A percentile compares a stretch with the other conserved stretches of the same genome.
phyloP scores from a whole-genome alignment of 1,140 invertebrate genomes.

The Bradynema listronoti region DNA sequence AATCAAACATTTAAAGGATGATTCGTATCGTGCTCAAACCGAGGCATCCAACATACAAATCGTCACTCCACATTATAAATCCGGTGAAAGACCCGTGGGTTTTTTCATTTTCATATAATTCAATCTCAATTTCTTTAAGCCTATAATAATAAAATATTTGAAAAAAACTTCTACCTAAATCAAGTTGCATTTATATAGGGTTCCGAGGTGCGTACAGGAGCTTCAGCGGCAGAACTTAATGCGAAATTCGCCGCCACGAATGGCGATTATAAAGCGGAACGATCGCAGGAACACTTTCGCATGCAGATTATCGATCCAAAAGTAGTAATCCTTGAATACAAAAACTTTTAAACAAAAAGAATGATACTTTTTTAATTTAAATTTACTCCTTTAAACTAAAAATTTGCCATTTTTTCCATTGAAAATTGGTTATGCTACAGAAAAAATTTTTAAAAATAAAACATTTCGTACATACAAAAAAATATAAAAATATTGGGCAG shows the following conservation, averaged over 20 bases:
- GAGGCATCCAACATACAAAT: slow-evolving; percentile 27
- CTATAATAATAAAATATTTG: not conserved
- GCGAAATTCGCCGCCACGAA: slow-evolving; percentile 36
- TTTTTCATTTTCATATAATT: not conserved
- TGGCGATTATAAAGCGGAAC: slow-evolving; percentile 52
- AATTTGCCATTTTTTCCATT: too few relatives aligned
- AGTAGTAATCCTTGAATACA: slow-evolving; percentile 42
- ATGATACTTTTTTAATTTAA: too few relatives aligned
- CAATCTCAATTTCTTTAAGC: not conserved
- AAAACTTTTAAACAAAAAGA: too few relatives aligned
- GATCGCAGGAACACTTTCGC: slow-evolving; percentile 46
- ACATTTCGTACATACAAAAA: too few relatives aligned
- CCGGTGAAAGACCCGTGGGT: slow-evolving; percentile 35
- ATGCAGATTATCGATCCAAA: slow-evolving; percentile 57
- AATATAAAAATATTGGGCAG: too few relatives aligned
- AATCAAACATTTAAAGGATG: not conserved
- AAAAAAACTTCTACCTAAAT: not conserved
- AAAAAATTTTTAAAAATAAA: too few relatives aligned
- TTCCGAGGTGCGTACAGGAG: slow-evolving; percentile 34
- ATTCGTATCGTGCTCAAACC: slow-evolving; percentile 26
- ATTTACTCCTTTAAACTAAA: too few relatives aligned
- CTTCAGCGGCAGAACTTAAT: slow-evolving; percentile 24
- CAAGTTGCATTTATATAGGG: slow-evolving; percentile 18
- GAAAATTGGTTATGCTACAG: too few relatives aligned
- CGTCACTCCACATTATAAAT: slow-evolving; percentile 39